Evolutionary conservation across 2,888 invertebrate genomes (phyloP).

Genomic region (Ennomos erosarius): DNA sequence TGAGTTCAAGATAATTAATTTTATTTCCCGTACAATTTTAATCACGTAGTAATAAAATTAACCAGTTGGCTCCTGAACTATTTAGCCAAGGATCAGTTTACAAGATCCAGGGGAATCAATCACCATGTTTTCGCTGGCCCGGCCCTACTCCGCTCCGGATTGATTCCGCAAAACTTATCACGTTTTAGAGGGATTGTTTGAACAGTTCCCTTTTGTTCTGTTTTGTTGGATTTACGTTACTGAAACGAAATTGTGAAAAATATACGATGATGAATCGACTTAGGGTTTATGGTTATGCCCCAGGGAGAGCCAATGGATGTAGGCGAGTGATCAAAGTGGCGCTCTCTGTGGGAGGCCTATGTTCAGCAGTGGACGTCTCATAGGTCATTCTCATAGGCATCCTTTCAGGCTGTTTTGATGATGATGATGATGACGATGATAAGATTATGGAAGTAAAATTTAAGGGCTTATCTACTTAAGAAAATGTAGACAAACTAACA

Average conservation of each 20-base stretch:
- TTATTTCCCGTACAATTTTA: not conserved
- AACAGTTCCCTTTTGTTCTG: slow-evolving; percentile 7
- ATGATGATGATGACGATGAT: too few relatives aligned
- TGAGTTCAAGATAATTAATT: too few relatives aligned
- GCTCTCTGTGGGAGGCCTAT: too few relatives aligned
- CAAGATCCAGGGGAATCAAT: slow-evolving; percentile 27
- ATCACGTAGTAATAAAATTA: not conserved
- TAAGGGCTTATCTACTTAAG: too few relatives aligned
- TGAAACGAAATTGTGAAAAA: not conserved
- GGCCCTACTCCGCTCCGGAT: not conserved
- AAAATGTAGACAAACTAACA: not conserved
- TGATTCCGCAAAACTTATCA: slow-evolving; percentile 9
- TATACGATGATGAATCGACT: too few relatives aligned
- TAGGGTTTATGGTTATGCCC: too few relatives aligned
- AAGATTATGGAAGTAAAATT: too few relatives aligned
- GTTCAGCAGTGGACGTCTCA: too few relatives aligned
- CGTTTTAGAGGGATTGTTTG: slow-evolving; percentile 1
- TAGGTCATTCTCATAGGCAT: too few relatives aligned
- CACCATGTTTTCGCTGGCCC: slow-evolving; percentile 9
- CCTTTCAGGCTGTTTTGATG: too few relatives aligned
- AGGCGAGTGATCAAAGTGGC: too few relatives aligned
- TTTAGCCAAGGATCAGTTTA: slow-evolving; percentile 16
- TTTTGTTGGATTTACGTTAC: not conserved
- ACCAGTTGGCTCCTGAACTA: slow-evolving; percentile 5
- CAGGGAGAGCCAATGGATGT: too few relatives aligned